A percentile compares a stretch with the other conserved stretches of the same genome.
Evolutionary conservation across 2,797 vertebrate species (phyloP).

Genomic region (Pitangus sulphuratus): DNA sequence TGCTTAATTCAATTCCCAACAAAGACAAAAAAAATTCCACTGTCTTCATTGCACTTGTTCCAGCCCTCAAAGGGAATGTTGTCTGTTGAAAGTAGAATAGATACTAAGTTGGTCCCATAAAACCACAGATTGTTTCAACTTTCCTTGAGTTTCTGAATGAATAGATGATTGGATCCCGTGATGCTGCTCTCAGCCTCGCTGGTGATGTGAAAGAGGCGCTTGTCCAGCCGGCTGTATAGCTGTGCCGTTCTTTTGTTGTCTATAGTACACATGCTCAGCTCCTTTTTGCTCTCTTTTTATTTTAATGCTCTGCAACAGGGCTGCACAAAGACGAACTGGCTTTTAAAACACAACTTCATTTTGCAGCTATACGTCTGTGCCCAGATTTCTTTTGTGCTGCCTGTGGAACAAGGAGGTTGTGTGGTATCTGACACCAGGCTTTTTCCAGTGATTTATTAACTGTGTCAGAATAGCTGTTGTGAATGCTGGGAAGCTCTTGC

Average conservation of each 20-base stretch:
- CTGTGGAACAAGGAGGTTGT: slow-evolving; percentile 49
- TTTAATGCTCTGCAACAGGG: slow-evolving; percentile 1
- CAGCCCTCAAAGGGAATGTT: background rate
- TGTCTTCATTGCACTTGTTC: background rate
- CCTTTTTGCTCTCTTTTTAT: slow-evolving; percentile 24
- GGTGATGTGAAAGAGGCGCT: slow-evolving; percentile 24
- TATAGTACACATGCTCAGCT: background rate
- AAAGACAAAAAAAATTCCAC: background rate
- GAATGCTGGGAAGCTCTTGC: slow-evolving; percentile 66
- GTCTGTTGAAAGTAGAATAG: slow-evolving; percentile 16
- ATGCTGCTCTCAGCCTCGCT: background rate
- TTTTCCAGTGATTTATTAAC: slow-evolving; percentile 77
- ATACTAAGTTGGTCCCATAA: slow-evolving; percentile 59
- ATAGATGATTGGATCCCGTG: background rate
- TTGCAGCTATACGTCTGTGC: slow-evolving; percentile 19
- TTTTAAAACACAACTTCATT: slow-evolving; percentile 51
- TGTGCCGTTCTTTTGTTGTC: background rate
- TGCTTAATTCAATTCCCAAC: background rate
- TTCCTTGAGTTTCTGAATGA: slow-evolving; percentile 47
- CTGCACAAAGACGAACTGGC: background rate
- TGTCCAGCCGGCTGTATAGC: slow-evolving; percentile 1
- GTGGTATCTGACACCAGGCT: slow-evolving; percentile 57
- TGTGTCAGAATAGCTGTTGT: slow-evolving; percentile 71
- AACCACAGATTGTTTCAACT: slow-evolving; percentile 46
- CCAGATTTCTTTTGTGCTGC: slow-evolving; percentile 58